Base-by-base conservation (phyloP, 1,140 invertebrate genomes). In the Cotesia chilonis region DNA sequence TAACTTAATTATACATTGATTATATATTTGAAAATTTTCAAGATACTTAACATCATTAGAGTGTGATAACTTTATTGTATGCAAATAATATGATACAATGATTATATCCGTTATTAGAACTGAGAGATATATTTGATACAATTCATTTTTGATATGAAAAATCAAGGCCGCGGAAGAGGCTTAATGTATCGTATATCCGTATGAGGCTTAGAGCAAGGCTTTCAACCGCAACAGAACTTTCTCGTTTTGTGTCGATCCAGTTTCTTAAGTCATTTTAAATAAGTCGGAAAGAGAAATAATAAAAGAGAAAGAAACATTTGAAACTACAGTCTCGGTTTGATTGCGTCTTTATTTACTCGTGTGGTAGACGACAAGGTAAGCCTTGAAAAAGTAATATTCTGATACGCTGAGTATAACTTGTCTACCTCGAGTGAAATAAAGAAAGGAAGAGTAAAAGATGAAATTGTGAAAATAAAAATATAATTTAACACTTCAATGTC, bases 141-240 rank as follows among this genome's bases (percentile, higher is more conserved):
- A 17, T 55, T 60, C 9, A 20, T 20, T 28, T 20, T 4, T 59
- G 3, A 52, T 10, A 36, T 59, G 41, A 60, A 60, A 68, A 59
- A 68, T 41, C 66, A 68, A 68, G 66, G 66, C 66, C 66, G 10
- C 36, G 10, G 12, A 41, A 14, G 20, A 9, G 20, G 20, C 57
- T 17, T 28, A 55, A 59, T 20, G 20, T 28, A 59, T 59, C 57
- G 14, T 20, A 20, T 59, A 59, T 64, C 12, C 9, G 28, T 36
- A 41, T 64, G 35, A 7, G 54, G 68, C 55, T 20, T 59, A 55
- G 38, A 47, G 72, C 76, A 72, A 80, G 79, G 73, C 79, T 84
- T 83, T 82, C 79, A 77, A 78, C 80, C 79, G 81, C 82, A 84
- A 82, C 79, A 77, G 78, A 83, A 85, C 84, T 85, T 85, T 85